Evolutionary conservation across 2,797 vertebrate genomes (phyloP).

Genomic region (Sebastes matsubarae): DNA sequence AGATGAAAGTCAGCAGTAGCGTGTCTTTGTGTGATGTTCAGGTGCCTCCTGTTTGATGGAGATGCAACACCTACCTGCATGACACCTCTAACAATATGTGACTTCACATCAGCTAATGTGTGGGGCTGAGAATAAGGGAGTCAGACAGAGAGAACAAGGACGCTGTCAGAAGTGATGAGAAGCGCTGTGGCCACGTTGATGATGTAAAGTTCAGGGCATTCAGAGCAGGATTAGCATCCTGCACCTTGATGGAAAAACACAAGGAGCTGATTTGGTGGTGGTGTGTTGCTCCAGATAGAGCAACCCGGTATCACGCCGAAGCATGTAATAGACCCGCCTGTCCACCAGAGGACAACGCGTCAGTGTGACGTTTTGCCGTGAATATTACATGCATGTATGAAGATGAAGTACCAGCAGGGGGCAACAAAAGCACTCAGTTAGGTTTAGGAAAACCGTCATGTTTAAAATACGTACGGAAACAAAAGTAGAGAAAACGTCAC

Average conservation of each 20-base stretch:
- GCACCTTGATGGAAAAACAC: background rate
- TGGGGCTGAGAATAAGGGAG: background rate
- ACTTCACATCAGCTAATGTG: background rate
- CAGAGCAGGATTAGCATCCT: background rate
- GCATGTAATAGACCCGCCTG: too few species aligned
- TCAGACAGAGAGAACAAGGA: background rate
- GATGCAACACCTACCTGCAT: background rate
- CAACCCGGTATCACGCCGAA: background rate
- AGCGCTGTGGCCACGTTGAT: background rate
- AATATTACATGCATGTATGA: too few species aligned
- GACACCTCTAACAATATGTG: background rate
- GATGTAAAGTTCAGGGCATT: background rate
- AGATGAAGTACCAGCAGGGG: too few species aligned
- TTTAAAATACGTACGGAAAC: too few species aligned
- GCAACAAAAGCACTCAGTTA: too few species aligned
- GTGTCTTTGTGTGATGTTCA: background rate
- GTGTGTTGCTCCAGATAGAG: background rate
- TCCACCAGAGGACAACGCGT: too few species aligned
- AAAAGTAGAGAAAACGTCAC: too few species aligned
- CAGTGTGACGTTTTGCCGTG: too few species aligned
- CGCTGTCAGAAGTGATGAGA: background rate
- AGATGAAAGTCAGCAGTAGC: background rate
- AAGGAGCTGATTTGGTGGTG: too few species aligned
- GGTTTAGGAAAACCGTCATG: too few species aligned
- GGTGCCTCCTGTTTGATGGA: background rate